Conservation (phyloP, 2,888 invertebrate genomes). For the Mythimna pallens region DNA sequence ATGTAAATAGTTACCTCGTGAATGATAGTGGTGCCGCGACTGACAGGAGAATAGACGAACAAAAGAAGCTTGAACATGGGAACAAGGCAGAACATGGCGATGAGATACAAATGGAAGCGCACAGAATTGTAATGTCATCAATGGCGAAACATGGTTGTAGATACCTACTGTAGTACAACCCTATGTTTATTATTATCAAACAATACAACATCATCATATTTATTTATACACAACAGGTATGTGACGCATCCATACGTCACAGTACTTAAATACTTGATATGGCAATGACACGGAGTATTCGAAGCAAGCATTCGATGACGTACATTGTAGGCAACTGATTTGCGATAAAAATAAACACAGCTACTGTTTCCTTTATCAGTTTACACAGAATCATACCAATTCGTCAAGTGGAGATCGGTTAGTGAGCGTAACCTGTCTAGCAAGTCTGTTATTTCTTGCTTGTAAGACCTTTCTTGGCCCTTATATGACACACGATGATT, state of each 20-base stretch:
- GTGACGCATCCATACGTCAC: slow-evolving; percentile 32
- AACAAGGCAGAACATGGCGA: background rate
- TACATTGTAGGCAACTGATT: slow-evolving; percentile 12
- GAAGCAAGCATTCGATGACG: slow-evolving; percentile 6
- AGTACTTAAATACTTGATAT: background rate
- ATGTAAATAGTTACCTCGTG: background rate
- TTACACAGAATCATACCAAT: background rate
- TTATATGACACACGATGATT: too few species aligned
- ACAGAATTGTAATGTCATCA: background rate
- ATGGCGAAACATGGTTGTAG: background rate
- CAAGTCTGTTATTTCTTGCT: too few species aligned
- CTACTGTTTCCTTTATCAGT: slow-evolving; percentile 8
- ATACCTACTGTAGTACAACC: background rate
- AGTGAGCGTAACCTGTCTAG: too few species aligned
- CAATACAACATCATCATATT: background rate
- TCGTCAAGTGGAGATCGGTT: background rate
- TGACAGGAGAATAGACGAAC: background rate
- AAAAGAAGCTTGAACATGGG: background rate
- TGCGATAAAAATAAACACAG: slow-evolving; percentile 23
- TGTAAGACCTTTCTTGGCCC: too few species aligned
- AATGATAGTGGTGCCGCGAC: background rate
- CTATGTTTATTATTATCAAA: slow-evolving; percentile 18
- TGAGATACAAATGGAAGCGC: background rate
- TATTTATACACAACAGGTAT: slow-evolving; percentile 27
- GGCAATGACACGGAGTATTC: slow-evolving; percentile 37